These are phyloP conservation scores for Anthopleura xanthogrammica DNA, from an alignment of 92 coral and sea anemone species.

Conservation along the genomic window DNA sequence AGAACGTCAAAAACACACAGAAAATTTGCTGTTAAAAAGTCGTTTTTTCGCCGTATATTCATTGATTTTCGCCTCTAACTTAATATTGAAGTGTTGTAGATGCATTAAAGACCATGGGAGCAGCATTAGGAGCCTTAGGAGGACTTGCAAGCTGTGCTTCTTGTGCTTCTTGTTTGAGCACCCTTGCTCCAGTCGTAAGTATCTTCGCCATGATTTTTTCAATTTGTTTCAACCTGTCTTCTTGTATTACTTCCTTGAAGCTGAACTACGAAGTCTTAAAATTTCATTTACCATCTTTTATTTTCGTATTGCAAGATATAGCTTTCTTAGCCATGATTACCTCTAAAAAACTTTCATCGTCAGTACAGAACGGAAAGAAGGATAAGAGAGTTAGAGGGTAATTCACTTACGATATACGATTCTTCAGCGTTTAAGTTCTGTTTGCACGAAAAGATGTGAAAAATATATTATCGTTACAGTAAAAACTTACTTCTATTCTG, in stretches of 20 bases:
- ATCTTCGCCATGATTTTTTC: slow-evolving; percentile 8
- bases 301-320: background rate
- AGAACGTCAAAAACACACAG: background rate
- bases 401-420: no score
- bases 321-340: background rate
- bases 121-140: slow-evolving; percentile 84
- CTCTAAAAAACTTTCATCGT: no score
- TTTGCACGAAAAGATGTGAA: no score
- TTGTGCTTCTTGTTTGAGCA: slow-evolving; percentile 83
- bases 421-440: no score
- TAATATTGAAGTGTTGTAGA: background rate
- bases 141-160: slow-evolving; percentile 86
- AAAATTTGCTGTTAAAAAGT: background rate
- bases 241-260: background rate
- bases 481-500: no score
- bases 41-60: background rate
- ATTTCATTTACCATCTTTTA: background rate
- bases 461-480: no score
- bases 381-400: no score
- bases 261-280: no score
- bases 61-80: background rate
- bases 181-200: slow-evolving; percentile 91
- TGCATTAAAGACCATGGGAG: slow-evolving; percentile 66
- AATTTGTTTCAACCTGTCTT: background rate
- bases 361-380: no score